Percentiles rank a stretch among this genome's conserved stretches.
These are phyloP conservation scores for Hydrozoanthus tunicans DNA, from an alignment of 64 coral and sea anemone genomes.

Conservation along the genomic window DNA sequence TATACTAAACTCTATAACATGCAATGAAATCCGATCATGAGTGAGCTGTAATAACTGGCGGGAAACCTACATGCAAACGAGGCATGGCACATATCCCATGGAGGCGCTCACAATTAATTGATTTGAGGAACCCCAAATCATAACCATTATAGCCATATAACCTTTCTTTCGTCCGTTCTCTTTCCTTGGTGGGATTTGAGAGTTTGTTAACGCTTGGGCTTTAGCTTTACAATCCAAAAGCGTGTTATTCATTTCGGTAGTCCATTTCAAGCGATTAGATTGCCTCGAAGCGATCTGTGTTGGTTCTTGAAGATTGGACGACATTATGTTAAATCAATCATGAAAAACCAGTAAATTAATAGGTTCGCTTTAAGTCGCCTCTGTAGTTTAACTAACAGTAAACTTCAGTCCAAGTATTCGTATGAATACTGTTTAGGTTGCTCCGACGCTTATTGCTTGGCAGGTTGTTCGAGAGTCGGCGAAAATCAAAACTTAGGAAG, in stretches of 20 bases:
- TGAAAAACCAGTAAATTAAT: conserved; percentile 13
- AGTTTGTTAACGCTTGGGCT: conserved; percentile 56
- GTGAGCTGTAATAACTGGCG: no score
- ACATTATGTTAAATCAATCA: not conserved
- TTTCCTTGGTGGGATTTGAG: conserved; percentile 58
- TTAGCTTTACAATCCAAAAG: conserved; percentile 62
- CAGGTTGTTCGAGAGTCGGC: conserved; percentile 20
- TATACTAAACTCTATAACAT: no score
- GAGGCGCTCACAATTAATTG: no score
- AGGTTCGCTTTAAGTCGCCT: conserved; percentile 31
- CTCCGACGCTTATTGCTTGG: conserved; percentile 35
- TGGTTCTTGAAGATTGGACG: conserved; percentile 59
- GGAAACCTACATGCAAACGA: no score
- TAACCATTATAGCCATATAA: conserved; percentile 33
- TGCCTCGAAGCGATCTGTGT: conserved; percentile 47
- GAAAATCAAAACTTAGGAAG: conserved; percentile 30
- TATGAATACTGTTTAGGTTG: conserved; percentile 42
- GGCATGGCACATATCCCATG: no score
- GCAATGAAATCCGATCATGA: no score
- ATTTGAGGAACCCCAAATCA: no score
- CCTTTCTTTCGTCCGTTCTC: conserved; percentile 56
- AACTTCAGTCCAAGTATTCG: conserved; percentile 35
- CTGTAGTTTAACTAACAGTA: conserved; percentile 39
- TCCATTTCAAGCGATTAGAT: conserved; percentile 58
- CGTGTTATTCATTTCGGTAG: conserved; percentile 55